Percentiles rank a stretch among this genome's conserved stretches.
phyloP scores from a whole-genome alignment of 2,888 invertebrate species.

The Drosophila yooni region DNA sequence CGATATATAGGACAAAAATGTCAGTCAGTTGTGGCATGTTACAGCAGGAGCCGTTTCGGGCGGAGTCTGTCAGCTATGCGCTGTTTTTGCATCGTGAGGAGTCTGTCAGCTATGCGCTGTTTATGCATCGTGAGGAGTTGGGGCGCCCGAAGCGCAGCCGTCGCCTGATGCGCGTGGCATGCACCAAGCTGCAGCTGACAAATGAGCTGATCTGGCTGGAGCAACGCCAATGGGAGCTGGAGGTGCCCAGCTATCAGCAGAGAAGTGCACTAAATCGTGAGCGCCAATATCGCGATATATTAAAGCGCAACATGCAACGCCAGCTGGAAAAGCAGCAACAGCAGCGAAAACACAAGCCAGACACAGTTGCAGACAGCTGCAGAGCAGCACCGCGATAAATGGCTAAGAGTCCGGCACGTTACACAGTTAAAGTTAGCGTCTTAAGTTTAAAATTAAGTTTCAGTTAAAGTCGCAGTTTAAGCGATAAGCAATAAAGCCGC shows the following conservation, averaged over 20 bases:
- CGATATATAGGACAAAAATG: conserved; percentile 18
- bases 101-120: conserved; percentile 64
- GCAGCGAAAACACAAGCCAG: conserved; percentile 4
- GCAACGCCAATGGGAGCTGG: conserved; percentile 54
- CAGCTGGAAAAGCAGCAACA: conserved; percentile 48
- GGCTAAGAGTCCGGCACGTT: conserved; percentile 15
- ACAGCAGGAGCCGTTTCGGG: neutral
- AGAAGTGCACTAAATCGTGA: conserved; percentile 57
- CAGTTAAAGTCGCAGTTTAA: conserved; percentile 15
- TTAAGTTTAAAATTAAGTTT: conserved; percentile 15
- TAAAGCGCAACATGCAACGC: conserved; percentile 52
- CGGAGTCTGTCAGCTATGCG: conserved; percentile 61
- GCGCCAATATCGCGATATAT: conserved; percentile 54
- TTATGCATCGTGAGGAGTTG: conserved; percentile 65
- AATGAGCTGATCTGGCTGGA: conserved; percentile 63
- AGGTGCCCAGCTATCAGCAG: conserved; percentile 48
- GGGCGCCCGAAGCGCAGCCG: conserved; percentile 50
- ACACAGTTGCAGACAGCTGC: neutral
- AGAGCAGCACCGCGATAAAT: conserved; percentile 14
- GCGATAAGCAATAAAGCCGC: conserved; percentile 46
- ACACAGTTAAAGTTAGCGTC: conserved; percentile 18
- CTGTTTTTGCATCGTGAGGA: conserved; percentile 61
- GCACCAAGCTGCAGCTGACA: conserved; percentile 71
- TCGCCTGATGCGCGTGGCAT: conserved; percentile 57
- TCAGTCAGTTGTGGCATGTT: conserved; percentile 8